phyloP scores from a whole-genome alignment of 1,140 invertebrate species.

The Asobara japonica region DNA sequence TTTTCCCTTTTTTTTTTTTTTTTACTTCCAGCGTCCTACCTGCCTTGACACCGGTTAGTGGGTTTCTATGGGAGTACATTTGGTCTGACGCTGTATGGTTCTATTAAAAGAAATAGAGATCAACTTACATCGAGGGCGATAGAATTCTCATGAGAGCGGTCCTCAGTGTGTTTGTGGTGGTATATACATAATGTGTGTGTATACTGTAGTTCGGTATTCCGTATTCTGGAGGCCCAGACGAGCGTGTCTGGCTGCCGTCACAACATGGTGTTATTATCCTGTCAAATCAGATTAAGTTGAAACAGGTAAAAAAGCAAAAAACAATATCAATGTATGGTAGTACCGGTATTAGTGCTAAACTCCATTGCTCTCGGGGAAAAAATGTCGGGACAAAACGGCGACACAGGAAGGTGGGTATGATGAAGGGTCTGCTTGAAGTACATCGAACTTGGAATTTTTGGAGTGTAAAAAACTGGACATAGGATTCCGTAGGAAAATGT shows the following conservation, averaged over 20 bases:
- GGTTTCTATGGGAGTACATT: slow-evolving; percentile 5
- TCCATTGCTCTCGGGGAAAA: no score
- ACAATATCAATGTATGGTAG: neutral
- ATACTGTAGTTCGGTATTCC: no score
- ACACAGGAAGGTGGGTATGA: no score
- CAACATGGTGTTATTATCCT: slow-evolving; percentile 16
- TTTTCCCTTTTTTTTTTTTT: neutral
- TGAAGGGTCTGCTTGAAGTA: no score
- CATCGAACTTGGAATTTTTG: no score
- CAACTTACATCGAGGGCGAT: slow-evolving; percentile 21
- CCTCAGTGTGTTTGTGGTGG: neutral
- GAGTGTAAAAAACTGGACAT: no score
- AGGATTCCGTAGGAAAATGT: no score
- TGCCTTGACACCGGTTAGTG: neutral
- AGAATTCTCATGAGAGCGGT: slow-evolving; percentile 6
- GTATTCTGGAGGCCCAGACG: neutral
- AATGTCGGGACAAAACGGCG: no score
- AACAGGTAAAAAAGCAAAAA: neutral
- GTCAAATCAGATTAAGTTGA: slow-evolving; percentile 25
- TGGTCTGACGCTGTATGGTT: neutral
- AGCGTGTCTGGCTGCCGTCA: slow-evolving; percentile 15
- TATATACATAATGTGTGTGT: slow-evolving; percentile 16
- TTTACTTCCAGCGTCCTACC: neutral
- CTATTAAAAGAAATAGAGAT: slow-evolving; percentile 29
- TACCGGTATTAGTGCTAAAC: neutral